Percentiles rank a stretch among this genome's conserved stretches.
Conservation (phyloP, 1,140 invertebrate genomes). For the Dendrolimus punctatus region DNA sequence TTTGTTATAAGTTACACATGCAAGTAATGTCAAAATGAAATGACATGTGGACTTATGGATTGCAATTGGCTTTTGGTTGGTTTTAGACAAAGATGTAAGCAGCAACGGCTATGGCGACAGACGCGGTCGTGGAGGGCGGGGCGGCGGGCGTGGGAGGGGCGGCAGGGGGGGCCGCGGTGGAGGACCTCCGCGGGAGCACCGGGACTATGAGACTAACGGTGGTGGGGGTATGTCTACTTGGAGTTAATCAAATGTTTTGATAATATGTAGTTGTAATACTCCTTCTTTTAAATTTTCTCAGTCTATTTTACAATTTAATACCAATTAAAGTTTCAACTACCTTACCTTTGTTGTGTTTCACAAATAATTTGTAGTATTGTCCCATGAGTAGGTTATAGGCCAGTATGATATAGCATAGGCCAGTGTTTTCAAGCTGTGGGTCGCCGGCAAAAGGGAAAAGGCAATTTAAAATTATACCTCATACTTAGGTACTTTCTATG, state of each 20-base stretch:
- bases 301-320: no score
- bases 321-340: no score
- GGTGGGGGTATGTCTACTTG: neutral
- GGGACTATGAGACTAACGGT: slow-evolving; percentile 23
- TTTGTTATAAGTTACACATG: no score
- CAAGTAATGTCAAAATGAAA: neutral
- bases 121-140: slow-evolving; percentile 37
- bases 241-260: neutral
- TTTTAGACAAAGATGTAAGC: slow-evolving; percentile 25
- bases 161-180: slow-evolving; percentile 25
- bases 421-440: no score
- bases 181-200: slow-evolving; percentile 15
- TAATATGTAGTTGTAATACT: neutral
- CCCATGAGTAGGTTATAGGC: no score
- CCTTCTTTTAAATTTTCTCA: no score
- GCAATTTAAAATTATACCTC: no score
- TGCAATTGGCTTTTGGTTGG: slow-evolving; percentile 7
- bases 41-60: neutral
- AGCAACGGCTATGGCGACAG: slow-evolving; percentile 47
- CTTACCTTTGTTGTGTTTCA: no score
- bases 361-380: no score
- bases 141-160: slow-evolving; percentile 36
- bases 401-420: no score
- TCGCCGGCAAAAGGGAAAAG: no score
- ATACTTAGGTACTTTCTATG: no score